phyloP scores from a whole-genome alignment of 2,113 vertebrate genomes.

The Brienomyrus brachyistius region DNA sequence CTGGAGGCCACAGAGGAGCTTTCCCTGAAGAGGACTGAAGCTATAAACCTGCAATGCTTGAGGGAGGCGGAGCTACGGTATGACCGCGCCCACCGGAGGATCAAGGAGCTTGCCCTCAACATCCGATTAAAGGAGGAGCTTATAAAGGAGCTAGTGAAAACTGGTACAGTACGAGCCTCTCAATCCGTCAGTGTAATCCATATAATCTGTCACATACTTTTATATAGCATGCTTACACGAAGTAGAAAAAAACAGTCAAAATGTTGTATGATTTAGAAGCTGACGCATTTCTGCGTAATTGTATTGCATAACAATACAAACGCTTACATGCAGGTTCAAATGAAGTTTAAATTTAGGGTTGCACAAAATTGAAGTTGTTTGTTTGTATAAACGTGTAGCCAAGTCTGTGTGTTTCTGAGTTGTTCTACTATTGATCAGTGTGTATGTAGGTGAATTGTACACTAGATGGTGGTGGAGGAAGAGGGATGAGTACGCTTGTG shows the following conservation, averaged over 20 bases:
- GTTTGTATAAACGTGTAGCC: not conserved
- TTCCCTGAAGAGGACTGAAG: constrained; percentile 51
- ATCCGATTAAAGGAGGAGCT: constrained; percentile 81
- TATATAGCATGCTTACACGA: not conserved
- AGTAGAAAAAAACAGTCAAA: not conserved
- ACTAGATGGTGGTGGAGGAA: not conserved
- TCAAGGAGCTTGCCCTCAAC: constrained; percentile 71
- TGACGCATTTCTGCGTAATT: not conserved
- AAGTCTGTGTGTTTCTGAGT: not conserved
- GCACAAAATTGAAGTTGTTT: not conserved
- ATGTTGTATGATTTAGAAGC: not conserved
- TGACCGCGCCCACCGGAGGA: constrained; percentile 60
- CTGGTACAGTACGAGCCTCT: constrained; percentile 47
- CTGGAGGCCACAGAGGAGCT: constrained; percentile 44
- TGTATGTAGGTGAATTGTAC: not conserved
- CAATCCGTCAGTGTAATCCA: not conserved
- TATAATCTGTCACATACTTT: not conserved
- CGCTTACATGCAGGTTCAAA: not conserved
- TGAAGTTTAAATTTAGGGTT: not conserved
- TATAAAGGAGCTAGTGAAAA: constrained; percentile 77
- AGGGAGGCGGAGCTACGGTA: constrained; percentile 60
- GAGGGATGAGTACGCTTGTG: not conserved
- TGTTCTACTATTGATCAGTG: not conserved
- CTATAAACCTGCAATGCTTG: constrained; percentile 55
- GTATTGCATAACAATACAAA: not conserved